phyloP scores from a whole-genome alignment of 2,888 invertebrate genomes.

The Fabriciana adippe region DNA sequence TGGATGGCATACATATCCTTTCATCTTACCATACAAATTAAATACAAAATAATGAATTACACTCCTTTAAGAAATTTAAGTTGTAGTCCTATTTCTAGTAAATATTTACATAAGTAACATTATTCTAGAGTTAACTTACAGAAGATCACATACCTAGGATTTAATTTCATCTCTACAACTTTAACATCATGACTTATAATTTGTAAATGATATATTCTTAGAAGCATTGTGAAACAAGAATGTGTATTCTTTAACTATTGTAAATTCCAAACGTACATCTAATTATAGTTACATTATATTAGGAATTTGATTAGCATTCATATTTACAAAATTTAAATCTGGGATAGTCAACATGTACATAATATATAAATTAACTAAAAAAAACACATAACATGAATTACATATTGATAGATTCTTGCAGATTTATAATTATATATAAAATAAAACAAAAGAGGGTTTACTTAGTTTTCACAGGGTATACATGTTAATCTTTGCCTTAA shows the following conservation, averaged over 20 bases:
- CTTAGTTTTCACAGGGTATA: too few species aligned
- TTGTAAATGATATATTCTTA: constrained; percentile 14
- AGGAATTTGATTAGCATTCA: constrained; percentile 28
- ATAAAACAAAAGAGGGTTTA: too few species aligned
- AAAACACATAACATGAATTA: neutral
- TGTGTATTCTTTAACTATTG: constrained; percentile 6
- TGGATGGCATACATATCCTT: constrained; percentile 50
- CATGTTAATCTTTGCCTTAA: too few species aligned
- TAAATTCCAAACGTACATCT: constrained; percentile 16
- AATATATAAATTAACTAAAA: constrained; percentile 6
- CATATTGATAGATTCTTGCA: too few species aligned
- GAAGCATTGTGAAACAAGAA: constrained; percentile 11
- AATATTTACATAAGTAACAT: constrained; percentile 42
- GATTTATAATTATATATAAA: too few species aligned
- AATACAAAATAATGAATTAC: constrained; percentile 35
- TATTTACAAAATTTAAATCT: constrained; percentile 24
- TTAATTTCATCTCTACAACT: constrained; percentile 10
- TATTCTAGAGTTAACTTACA: constrained; percentile 37
- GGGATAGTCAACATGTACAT: constrained; percentile 16
- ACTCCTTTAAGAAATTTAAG: constrained; percentile 31
- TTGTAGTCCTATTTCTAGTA: constrained; percentile 37
- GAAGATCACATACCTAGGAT: constrained; percentile 26
- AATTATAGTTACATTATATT: constrained; percentile 20
- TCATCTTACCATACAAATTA: constrained; percentile 39
- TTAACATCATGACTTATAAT: constrained; percentile 20